Evolutionary conservation across 2,113 vertebrate genomes (phyloP), one percentile per base, ranked within the genome.

Genomic region (Recurvirostra avosetta): DNA sequence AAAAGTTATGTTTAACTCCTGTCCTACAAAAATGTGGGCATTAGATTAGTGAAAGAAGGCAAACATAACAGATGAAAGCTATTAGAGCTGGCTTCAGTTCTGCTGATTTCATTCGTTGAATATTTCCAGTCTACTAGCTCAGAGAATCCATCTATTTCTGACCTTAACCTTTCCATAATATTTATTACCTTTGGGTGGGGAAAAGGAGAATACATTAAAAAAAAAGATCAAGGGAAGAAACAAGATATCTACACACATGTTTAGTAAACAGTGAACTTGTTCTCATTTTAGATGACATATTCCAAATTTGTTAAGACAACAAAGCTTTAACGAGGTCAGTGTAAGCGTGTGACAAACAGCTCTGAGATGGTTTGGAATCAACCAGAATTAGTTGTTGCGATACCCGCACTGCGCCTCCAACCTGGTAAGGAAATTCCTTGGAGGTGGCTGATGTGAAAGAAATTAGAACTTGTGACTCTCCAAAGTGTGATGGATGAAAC

Each of bases 1-100:
- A 63, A 43, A 95, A 96, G 94, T 97, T 96, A 27, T 91, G 96
- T 94, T 86, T 89, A 96, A 77, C 91, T 97, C 92, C 77, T 78
- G 47, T 95, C 84, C 94, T 95, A 94, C 26, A 63, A 90, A 97
- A 97, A 94, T 86, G 95, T 11, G 5, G 88, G 86, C 59, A 45
- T 90, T 76, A 71, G 59, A 82, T 91, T 90, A 91, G 95, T 15
- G 87, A 62, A 94, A 27, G 96, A 70, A 96, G 70, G 71, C 71
- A 88, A 80, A 95, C 19, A 30, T 62, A 92, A 93, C 81, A 43
- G 83, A 93, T 95, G 83, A 86, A 94, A 88, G 87, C 95, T 85
- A 66, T 96, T 88, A 91, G 83, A 21, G 86, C 62, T 87, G 94
- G 40, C 91, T 86, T 84, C 36, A 22, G 52, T 89, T 79, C 70